Evolutionary conservation across 2,113 vertebrate genomes (phyloP).

Genomic region (Cololabis saira): DNA sequence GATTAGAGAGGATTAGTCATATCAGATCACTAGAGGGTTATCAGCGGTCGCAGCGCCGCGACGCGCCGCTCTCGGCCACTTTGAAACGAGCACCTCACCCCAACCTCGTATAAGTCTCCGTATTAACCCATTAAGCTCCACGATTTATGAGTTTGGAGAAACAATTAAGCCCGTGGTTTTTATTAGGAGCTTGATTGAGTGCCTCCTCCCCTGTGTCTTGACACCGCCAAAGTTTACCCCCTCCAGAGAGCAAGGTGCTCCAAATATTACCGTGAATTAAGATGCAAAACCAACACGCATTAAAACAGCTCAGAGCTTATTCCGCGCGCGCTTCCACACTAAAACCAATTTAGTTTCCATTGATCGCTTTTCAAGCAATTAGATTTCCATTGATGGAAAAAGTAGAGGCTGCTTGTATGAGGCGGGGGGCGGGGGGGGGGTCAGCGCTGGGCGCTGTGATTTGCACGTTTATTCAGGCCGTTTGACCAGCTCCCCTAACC

Average conservation of each 20-base stretch:
- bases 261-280: constrained; percentile 78
- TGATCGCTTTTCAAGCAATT: constrained; percentile 81
- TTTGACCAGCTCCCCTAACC: constrained; percentile 74
- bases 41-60: constrained; percentile 69
- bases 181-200: constrained; percentile 74
- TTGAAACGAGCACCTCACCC: constrained; percentile 28
- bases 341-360: constrained; percentile 84
- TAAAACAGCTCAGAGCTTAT: constrained; percentile 77
- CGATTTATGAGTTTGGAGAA: constrained; percentile 75
- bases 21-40: constrained; percentile 80
- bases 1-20: constrained; percentile 81
- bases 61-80: constrained; percentile 53
- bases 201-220: constrained; percentile 55
- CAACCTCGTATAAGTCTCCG: constrained; percentile 42
- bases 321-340: constrained; percentile 71
- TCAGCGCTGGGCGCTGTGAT: constrained; percentile 70
- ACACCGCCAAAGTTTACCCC: constrained; percentile 64
- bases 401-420: constrained; percentile 73
- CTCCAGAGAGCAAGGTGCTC: constrained; percentile 54
- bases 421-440: constrained; percentile 62
- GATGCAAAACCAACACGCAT: constrained; percentile 81
- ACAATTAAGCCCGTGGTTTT: constrained; percentile 76
- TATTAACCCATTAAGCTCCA: constrained; percentile 67
- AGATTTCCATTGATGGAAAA: constrained; percentile 83
- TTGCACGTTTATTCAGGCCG: constrained; percentile 77